Conservation (phyloP, 2,797 vertebrate species). For the Oryzias sinensis region DNA sequence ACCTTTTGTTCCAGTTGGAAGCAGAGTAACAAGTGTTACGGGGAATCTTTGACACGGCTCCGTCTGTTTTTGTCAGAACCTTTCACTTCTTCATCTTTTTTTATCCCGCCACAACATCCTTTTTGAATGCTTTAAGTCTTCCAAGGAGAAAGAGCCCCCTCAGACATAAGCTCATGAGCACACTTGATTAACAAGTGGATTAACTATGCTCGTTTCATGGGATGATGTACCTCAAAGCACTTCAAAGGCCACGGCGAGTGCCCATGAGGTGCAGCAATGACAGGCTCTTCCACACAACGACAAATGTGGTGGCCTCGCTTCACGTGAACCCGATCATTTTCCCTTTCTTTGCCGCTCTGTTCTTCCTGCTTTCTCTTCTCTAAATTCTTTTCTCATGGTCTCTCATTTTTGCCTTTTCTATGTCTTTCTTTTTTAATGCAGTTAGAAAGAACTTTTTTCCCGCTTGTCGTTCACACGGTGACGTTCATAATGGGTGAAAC, state of each 20-base stretch:
- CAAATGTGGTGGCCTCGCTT: slow-evolving; percentile 68
- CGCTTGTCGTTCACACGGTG: slow-evolving; percentile 38
- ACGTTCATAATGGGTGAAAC: no score
- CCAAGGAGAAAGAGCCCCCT: slow-evolving; percentile 73
- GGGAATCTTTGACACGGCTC: slow-evolving; percentile 44
- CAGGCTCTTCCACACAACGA: slow-evolving; percentile 67
- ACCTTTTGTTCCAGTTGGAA: slow-evolving; percentile 2
- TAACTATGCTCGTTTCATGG: slow-evolving; percentile 81
- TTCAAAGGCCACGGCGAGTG: slow-evolving; percentile 80
- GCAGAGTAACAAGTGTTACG: slow-evolving; percentile 4
- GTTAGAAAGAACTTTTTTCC: slow-evolving; percentile 52
- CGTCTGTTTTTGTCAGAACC: slow-evolving; percentile 51
- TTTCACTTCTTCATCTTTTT: slow-evolving; percentile 56
- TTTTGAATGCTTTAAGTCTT: slow-evolving; percentile 70
- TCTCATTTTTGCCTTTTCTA: slow-evolving; percentile 42
- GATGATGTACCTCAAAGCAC: slow-evolving; percentile 82
- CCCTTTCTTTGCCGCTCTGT: slow-evolving; percentile 30
- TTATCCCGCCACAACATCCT: slow-evolving; percentile 60
- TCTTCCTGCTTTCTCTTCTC: slow-evolving; percentile 23
- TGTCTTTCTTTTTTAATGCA: slow-evolving; percentile 47
- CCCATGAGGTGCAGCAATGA: slow-evolving; percentile 81
- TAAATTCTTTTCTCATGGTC: background rate
- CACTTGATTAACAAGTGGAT: slow-evolving; percentile 85
- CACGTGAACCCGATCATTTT: slow-evolving; percentile 63
- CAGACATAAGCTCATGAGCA: slow-evolving; percentile 75